Evolutionary conservation across 2,113 vertebrate genomes (phyloP), one percentile per base, ranked within the genome.

Genomic region (Lagopus muta): DNA sequence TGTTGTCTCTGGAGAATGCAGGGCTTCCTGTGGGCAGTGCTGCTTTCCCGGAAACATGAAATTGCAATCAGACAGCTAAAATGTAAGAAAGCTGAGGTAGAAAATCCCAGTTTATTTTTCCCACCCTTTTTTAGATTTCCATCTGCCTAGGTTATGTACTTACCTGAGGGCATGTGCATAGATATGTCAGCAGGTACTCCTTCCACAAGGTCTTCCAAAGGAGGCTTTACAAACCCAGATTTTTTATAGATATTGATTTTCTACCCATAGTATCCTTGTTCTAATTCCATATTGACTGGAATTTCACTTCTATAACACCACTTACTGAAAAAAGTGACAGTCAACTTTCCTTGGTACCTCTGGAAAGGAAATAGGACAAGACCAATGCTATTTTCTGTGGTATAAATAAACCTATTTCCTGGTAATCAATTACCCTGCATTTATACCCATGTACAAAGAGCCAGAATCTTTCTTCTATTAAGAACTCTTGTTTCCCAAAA

Each of bases 21-120:
- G 0, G 0, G 17, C 15, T 82, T 84, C 57, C 25, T 75, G 45
- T 24, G 13, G 45, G 6, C n/a, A 42, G 24, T 42, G 16, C 32
- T 52, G 7, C 13, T 77, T 83, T 62, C 18, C 45, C 10, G 30
- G 58, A 70, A 89, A 34, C 12, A 19, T 22, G 47, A 74, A 43
- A 57, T 34, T 69, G 21, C 38, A 72, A 34, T 38, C 34, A 15
- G 20, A 28, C 7, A 89, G 11, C 2, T 30, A 61, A 43, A 30
- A 75, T 6, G 20, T 43, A 22, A 57, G 36, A 76, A 79, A 84
- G 57, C 2, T 0, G 1, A 62, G 34, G 24, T 54, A 13, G 17
- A 79, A 86, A 69, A 76, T 8, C 6, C 21, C 62, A 30, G 27
- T 28, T 48, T 78, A 30, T 57, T 74, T 82, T 81, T 18, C 8